Base-by-base conservation (phyloP, 2,888 invertebrate genomes). In the Masnerella sp. region DNA sequence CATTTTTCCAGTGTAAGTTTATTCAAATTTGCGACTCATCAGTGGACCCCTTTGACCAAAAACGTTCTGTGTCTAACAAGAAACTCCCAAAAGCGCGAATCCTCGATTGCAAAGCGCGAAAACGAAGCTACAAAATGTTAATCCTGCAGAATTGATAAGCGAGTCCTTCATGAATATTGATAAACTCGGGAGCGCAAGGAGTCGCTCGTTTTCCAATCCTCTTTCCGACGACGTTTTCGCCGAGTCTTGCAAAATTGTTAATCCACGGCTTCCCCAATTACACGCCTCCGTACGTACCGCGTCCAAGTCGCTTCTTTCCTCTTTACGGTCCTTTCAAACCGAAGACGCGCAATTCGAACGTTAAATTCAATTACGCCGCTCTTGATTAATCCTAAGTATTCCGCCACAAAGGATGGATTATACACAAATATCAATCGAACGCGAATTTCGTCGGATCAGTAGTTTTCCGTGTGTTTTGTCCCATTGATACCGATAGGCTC, bases 201-300 rank as follows among this genome's bases (percentile, higher is more conserved):
- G 47, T 42, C n/a, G 12, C 20, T 30, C 45, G 59, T 64, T 56
- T 67, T n/a, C 74, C 28, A 78, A 80, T 80, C 79, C 82, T 79
- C 81, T 79, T 59, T 79, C 78, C 76, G 70, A 1, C 65, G 73
- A 79, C 78, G 78, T 82, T 87, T 87, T 85, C 83, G 86, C 83
- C 83, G 83, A 87, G 82, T 81, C 82, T 83, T 79, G 84, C 86
- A 86, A 85, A 86, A 86, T 85, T 85, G 84, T 87, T 85, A 87
- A 87, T 87, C 84, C 83, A 77, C 80, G 83, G 84, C 84, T 85
- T 85, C 84, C 82, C 70, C 84, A 87, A 86, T 87, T 87, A 85
- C 79, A 78, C 75, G 74, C 61, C 62, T 70, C 76, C 74, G 71
- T 64, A 70, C 72, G 51, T 67, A 76, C 51, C 62, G 49, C n/a